Evolutionary conservation across 2,113 vertebrate genomes (phyloP).

Genomic region (Crotalus viridis): DNA sequence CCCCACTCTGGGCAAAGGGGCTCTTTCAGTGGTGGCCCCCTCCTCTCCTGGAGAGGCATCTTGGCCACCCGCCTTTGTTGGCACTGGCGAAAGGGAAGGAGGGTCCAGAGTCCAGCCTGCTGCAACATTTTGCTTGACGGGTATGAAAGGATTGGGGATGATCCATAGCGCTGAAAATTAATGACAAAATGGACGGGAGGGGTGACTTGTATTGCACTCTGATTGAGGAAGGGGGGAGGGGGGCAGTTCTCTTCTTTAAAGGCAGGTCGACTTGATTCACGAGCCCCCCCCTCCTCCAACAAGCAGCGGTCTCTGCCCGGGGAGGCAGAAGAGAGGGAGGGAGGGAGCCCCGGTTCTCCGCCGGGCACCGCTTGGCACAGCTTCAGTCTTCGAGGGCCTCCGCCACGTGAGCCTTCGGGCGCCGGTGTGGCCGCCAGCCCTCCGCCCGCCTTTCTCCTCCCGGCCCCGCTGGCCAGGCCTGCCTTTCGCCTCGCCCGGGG

Average conservation of each 20-base stretch:
- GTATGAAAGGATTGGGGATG: background rate
- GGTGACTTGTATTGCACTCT: background rate
- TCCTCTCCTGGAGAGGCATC: background rate
- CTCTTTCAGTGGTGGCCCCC: background rate
- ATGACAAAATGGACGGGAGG: background rate
- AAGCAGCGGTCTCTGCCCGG: background rate
- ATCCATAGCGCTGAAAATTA: background rate
- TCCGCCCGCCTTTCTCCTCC: background rate
- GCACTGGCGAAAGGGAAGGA: background rate
- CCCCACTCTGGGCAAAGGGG: background rate
- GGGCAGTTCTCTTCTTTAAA: no score
- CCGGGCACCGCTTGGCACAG: background rate
- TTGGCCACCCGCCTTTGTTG: background rate
- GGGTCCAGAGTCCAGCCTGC: background rate
- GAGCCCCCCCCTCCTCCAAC: background rate
- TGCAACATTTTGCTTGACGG: background rate
- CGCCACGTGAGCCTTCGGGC: background rate
- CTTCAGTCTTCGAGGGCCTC: background rate
- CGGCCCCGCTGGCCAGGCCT: background rate
- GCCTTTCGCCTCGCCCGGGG: background rate
- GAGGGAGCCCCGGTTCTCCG: background rate
- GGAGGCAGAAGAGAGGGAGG: background rate
- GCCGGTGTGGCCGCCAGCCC: background rate
- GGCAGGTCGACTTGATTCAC: background rate
- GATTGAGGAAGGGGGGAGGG: background rate